These are phyloP conservation scores for Cotesia chilonis DNA, from an alignment of 1,140 invertebrate species.

Conservation along the genomic window DNA sequence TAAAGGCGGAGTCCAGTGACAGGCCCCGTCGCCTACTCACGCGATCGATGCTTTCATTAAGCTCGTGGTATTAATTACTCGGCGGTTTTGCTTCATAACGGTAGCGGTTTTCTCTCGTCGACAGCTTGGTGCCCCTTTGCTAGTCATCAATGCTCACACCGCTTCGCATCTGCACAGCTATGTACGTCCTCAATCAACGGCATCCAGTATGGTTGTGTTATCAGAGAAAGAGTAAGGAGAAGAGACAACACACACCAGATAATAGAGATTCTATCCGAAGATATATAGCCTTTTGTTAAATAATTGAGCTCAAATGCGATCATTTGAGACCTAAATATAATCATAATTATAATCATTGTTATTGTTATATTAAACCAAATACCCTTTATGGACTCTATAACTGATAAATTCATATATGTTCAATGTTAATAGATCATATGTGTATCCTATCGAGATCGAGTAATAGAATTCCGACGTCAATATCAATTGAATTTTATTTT, in stretches of 20 bases:
- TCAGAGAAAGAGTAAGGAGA: too few species aligned
- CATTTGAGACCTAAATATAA: background rate
- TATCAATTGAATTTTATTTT: too few species aligned
- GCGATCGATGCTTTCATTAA: slow-evolving; percentile 32
- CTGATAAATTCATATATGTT: background rate
- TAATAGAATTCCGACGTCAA: too few species aligned
- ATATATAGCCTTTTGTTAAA: too few species aligned
- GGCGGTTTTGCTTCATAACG: slow-evolving; percentile 28
- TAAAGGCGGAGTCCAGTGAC: slow-evolving; percentile 21
- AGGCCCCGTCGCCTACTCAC: slow-evolving; percentile 21
- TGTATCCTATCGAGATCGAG: background rate
- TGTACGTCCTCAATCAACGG: background rate
- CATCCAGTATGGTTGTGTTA: too few species aligned
- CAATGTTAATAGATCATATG: too few species aligned
- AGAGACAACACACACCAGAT: too few species aligned
- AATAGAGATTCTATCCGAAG: too few species aligned
- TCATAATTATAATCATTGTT: background rate
- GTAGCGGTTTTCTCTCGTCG: slow-evolving; percentile 21
- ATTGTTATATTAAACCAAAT: background rate
- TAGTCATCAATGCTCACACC: background rate
- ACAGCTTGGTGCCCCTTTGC: slow-evolving; percentile 12
- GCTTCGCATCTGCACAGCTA: background rate
- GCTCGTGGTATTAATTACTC: slow-evolving; percentile 31
- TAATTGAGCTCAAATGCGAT: slow-evolving; percentile 1
- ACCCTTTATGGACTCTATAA: background rate